Percentiles rank a stretch among this genome's conserved stretches.
These are phyloP conservation scores for Hycleus cichorii DNA, from an alignment of 1,140 invertebrate genomes.

Conservation along the genomic window DNA sequence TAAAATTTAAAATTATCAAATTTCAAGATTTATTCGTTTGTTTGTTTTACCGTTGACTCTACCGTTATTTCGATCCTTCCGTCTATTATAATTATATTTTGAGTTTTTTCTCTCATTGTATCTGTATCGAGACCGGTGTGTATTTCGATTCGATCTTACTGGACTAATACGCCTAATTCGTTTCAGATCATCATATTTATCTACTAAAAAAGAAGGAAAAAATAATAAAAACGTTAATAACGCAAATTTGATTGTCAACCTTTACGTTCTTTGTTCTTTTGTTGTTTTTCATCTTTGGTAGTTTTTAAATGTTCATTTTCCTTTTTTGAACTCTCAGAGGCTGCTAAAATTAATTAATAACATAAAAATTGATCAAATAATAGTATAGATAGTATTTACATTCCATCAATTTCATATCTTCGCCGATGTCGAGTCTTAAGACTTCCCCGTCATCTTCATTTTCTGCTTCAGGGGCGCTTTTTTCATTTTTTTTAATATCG, in stretches of 20 bases:
- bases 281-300: too few species aligned
- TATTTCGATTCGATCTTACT: too few species aligned
- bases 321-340: neutral
- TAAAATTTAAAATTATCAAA: too few species aligned
- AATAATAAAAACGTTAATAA: too few species aligned
- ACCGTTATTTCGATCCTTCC: constrained; percentile 5
- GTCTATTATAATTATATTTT: constrained; percentile 1
- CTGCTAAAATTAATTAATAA: neutral
- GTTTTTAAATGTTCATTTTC: neutral
- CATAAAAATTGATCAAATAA: neutral
- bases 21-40: too few species aligned
- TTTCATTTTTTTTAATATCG: too few species aligned
- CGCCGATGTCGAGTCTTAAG: constrained; percentile 10
- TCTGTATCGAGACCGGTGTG: neutral
- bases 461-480: too few species aligned
- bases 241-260: too few species aligned
- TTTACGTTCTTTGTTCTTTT: too few species aligned
- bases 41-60: neutral
- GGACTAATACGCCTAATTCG: too few species aligned
- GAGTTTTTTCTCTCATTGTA: neutral
- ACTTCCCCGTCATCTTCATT: constrained; percentile 18
- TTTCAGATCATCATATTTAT: too few species aligned
- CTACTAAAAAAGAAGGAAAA: too few species aligned
- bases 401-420: constrained; percentile 14
- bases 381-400: constrained; percentile 5